Base-by-base conservation (phyloP, 2,797 vertebrate species). In the Ptychadena robeensis region DNA sequence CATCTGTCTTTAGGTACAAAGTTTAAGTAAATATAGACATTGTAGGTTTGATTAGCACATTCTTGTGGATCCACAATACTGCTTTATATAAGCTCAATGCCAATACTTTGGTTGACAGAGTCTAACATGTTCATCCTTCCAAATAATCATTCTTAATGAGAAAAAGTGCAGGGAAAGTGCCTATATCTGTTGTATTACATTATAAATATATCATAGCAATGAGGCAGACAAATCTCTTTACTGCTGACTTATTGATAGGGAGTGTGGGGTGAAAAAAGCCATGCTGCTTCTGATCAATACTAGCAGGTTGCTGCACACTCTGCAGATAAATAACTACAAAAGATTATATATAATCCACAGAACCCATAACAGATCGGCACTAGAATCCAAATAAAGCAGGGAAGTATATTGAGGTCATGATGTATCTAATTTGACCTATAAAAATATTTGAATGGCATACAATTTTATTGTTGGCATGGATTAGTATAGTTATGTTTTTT, bases 151-250 rank as follows among this genome's bases (percentile, higher is more conserved):
- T 2, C 18, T n/a, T 35, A 48, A 48, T 53, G 9, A 35, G 31
- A 28, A 69, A 25, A 69, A 68, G 25, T 30, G 53, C 3, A 53
- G 64, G 31, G 53, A 27, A n/a, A 38, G 34, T 59, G n/a, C 25
- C 65, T 37, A 27, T 64, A 18, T 68, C n/a, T 57, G 76, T 59
- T 67, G 64, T 28, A 27, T 57, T 30, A 68, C 44, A 35, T 25
- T 79, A 79, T 79, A 69, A 79, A 57, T 79, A 79, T 67, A 79
- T 79, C 76, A 79, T 79, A 48, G 65, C 40, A 79, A 68, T 79
- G 44, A 79, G 53, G 30, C 31, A 40, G 65, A 79, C 76, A 79
- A 79, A 79, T 79, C 65, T 79, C 65, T 79, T 79, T 79, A 79
- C 76, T 68, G 65, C 65, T 79, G 65, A 69, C 76, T 57, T 79